Base-by-base conservation (phyloP, 2,888 invertebrate genomes). In the Helobdella robusta region DNA sequence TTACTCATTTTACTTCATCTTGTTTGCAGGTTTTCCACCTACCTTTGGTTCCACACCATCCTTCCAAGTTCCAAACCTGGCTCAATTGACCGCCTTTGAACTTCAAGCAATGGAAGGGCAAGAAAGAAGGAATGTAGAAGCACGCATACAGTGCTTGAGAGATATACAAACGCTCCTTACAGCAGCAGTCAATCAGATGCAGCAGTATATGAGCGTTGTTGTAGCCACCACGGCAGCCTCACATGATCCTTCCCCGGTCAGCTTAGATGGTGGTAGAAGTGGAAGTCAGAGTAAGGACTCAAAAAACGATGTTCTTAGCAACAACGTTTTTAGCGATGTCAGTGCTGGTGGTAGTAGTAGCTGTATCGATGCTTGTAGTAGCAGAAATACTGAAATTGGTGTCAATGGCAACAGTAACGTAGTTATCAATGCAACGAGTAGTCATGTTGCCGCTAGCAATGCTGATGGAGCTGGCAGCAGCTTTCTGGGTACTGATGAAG, bases 151-250 rank as follows among this genome's bases (percentile, higher is more conserved):
- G 82, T 83, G 87, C 74, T 82, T 91, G 61, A 84, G 86, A 67
- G 89, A 92, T 80, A 88, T 92, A 71, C 87, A 91, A 82, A 83
- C 89, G 1, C 85, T 98, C 80, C 79, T 98, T 72, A 95, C 97
- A 80, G 91, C 94, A 50, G 92, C 94, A 2, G 88, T 89, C 68
- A 82, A 90, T 59, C 87, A 97, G 82, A 91, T 97, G 89, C 89
- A 90, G 75, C 94, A 95, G 78, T 97, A 68, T 40, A 35, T 59
- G 23, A 18, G 52, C 11, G 62, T 50, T 18, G 34, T 66, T 36
- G 44, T 60, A 25, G 6, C 30, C 15, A 4, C 34, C 30, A 28
- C 54, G 8, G 5, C 23, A 11, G 5, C 50, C 50, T 25, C n/a
- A 5, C 50, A 6, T 18, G 4, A 50, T 4, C n/a, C 50, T 4